Percentiles rank a stretch among this genome's conserved stretches.
These are phyloP conservation scores for Paraplagusia blochii DNA, from an alignment of 2,113 vertebrate species.

Conservation along the genomic window DNA sequence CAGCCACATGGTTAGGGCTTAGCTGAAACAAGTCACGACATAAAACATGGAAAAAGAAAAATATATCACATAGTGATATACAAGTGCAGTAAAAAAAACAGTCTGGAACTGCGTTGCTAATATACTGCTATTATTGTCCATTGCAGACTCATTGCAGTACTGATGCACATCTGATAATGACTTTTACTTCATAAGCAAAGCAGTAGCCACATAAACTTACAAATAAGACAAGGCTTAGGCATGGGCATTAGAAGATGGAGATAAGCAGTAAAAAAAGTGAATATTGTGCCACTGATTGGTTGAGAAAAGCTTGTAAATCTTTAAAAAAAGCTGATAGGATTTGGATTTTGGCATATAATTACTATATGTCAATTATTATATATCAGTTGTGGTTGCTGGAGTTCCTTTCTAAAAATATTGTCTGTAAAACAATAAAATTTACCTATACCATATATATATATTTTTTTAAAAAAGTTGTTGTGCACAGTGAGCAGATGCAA, in stretches of 20 bases:
- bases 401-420: too few species aligned
- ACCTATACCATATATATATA: neutral
- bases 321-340: neutral
- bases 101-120: too few species aligned
- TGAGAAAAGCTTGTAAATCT: neutral
- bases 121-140: too few species aligned
- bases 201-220: neutral
- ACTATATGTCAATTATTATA: too few species aligned
- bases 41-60: neutral
- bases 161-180: neutral
- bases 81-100: too few species aligned
- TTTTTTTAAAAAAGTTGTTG: neutral
- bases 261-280: neutral
- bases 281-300: neutral
- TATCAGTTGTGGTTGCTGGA: too few species aligned
- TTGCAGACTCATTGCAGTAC: too few species aligned
- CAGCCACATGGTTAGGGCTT: neutral
- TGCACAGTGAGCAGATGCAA: slow-evolving; percentile 12
- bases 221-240: neutral
- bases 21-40: neutral
- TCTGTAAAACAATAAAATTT: too few species aligned
- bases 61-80: too few species aligned
- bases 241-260: neutral
- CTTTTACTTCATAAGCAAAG: neutral
- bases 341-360: neutral